A percentile compares a stretch with the other conserved stretches of the same genome.
Evolutionary conservation across 2,797 vertebrate species (phyloP).

Genomic region (Enteromius treurensis): DNA sequence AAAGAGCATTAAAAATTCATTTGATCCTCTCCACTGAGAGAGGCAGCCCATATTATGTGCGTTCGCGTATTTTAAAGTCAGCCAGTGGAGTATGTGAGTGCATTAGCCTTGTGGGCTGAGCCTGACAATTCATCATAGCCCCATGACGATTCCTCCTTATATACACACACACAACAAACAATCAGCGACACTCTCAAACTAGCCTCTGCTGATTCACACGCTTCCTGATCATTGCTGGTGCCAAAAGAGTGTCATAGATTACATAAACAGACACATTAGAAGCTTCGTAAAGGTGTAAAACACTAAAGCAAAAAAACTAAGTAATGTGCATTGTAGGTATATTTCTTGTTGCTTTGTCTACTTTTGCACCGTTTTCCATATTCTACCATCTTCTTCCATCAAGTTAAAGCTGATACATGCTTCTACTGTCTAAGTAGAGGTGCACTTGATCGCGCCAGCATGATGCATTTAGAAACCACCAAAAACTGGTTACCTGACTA

Average conservation of each 20-base stretch:
- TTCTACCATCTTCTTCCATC: too few species aligned
- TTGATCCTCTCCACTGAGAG: slow-evolving; percentile 60
- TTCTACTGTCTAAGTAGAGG: too few species aligned
- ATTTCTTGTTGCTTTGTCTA: not conserved
- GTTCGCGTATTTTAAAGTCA: slow-evolving; percentile 11
- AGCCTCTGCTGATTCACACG: slow-evolving; percentile 1
- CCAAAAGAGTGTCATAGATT: not conserved
- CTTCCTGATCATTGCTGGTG: not conserved
- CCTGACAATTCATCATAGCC: not conserved
- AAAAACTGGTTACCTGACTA: too few species aligned
- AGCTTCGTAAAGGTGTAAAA: not conserved
- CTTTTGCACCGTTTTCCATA: not conserved
- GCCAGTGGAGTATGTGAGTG: not conserved
- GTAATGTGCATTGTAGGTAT: not conserved
- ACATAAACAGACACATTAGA: not conserved
- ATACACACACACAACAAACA: not conserved
- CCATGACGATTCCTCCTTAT: not conserved
- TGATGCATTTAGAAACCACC: too few species aligned
- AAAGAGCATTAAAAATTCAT: slow-evolving; percentile 64
- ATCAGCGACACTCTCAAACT: not conserved
- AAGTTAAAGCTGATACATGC: too few species aligned
- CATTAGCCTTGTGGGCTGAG: not conserved
- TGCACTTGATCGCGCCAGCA: too few species aligned
- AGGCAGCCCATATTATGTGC: slow-evolving; percentile 47
- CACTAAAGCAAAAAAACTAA: not conserved